phyloP scores from a whole-genome alignment of 2,797 vertebrate genomes.

The Urophycis tenuis region DNA sequence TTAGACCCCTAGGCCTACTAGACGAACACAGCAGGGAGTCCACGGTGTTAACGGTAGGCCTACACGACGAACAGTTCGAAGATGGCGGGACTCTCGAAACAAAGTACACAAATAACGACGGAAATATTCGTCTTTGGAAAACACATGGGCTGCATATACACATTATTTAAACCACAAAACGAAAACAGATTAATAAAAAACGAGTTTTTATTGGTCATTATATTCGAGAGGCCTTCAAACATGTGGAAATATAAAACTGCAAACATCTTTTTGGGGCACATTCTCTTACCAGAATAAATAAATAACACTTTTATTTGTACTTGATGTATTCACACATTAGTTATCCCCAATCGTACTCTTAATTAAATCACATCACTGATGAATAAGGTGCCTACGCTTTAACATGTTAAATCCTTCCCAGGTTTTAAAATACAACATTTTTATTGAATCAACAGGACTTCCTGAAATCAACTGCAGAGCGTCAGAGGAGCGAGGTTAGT shows the following conservation, averaged over 20 bases:
- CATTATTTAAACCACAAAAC: not conserved
- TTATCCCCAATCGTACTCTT: constrained; percentile 23
- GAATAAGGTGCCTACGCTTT: constrained; percentile 8
- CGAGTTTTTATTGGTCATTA: constrained; percentile 56
- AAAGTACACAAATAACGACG: not conserved
- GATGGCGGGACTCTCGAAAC: not conserved
- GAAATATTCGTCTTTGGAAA: not conserved
- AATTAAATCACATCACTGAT: constrained; percentile 12
- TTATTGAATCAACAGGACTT: not conserved
- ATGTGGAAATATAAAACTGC: constrained; percentile 39
- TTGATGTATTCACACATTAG: constrained; percentile 14
- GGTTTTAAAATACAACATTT: constrained; percentile 14
- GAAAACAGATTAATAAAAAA: constrained; percentile 20
- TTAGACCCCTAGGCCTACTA: not conserved
- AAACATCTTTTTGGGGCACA: constrained; percentile 25
- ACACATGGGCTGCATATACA: not conserved
- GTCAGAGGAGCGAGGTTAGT: not conserved
- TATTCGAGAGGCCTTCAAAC: constrained; percentile 25
- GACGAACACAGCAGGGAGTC: not conserved
- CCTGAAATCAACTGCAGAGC: not conserved
- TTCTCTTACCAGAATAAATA: constrained; percentile 51
- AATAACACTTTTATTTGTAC: constrained; percentile 44
- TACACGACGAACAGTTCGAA: not conserved
- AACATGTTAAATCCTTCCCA: constrained; percentile 19
- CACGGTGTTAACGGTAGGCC: not conserved